phyloP scores from a whole-genome alignment of 2,888 invertebrate species.

The Apodemia zela region DNA sequence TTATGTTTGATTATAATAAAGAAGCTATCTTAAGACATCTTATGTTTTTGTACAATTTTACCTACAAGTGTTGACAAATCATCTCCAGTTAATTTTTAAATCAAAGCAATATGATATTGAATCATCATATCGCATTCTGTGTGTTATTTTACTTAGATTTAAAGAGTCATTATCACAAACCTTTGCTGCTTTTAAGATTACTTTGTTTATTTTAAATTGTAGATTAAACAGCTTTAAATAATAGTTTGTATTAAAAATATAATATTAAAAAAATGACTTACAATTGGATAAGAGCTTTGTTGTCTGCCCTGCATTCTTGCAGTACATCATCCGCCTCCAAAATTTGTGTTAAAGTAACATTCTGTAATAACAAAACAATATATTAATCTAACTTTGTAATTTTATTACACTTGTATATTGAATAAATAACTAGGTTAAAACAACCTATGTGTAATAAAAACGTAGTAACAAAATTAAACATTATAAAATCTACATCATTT shows the following conservation, averaged over 20 bases:
- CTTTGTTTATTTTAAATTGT: too few relatives aligned
- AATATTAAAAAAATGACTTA: slow-evolving; percentile 77
- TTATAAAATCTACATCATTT: background rate
- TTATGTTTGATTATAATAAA: too few relatives aligned
- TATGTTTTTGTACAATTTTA: too few relatives aligned
- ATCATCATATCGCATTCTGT: too few relatives aligned
- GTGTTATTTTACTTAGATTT: too few relatives aligned
- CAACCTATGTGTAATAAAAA: background rate
- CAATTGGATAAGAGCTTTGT: slow-evolving; percentile 94
- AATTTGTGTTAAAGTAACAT: slow-evolving; percentile 93
- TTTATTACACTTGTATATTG: background rate
- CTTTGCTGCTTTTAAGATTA: too few relatives aligned
- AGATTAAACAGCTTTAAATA: slow-evolving; percentile 11
- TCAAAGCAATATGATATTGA: too few relatives aligned
- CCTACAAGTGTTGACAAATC: too few relatives aligned
- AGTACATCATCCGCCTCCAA: slow-evolving; percentile 97
- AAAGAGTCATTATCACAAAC: too few relatives aligned
- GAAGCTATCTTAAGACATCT: too few relatives aligned
- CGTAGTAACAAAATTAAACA: background rate
- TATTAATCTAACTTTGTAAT: slow-evolving; percentile 1
- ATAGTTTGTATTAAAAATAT: slow-evolving; percentile 15
- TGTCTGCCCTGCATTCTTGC: slow-evolving; percentile 96
- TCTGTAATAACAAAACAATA: slow-evolving; percentile 78
- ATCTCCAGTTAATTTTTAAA: too few relatives aligned
- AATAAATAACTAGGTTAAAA: background rate